phyloP scores from a whole-genome alignment of 2,113 vertebrate genomes.

The Rhabdomys dilectus region DNA sequence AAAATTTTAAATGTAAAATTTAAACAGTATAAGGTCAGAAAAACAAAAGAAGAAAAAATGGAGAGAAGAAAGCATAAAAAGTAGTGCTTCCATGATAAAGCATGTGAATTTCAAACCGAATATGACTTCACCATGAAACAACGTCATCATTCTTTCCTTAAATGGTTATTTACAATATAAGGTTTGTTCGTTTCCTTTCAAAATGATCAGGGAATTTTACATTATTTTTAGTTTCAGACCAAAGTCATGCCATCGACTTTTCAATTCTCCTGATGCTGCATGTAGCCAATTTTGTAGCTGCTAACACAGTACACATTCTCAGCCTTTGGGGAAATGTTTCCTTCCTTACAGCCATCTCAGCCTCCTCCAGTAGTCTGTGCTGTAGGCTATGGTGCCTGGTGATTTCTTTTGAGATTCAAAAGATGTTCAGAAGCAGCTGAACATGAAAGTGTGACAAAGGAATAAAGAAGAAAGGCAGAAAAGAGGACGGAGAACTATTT shows the following conservation, averaged over 20 bases:
- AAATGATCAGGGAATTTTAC: conserved; percentile 21
- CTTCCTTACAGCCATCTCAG: neutral
- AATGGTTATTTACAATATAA: neutral
- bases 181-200: conserved; percentile 53
- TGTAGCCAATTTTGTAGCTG: conserved; percentile 60
- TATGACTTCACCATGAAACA: conserved; percentile 18
- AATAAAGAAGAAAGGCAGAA: conserved; percentile 63
- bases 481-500: conserved; percentile 74
- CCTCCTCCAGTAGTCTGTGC: conserved; percentile 61
- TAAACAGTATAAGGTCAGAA: neutral
- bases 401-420: conserved; percentile 76
- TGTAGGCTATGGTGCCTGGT: conserved; percentile 63
- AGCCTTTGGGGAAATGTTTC: conserved; percentile 56
- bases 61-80: conserved; percentile 19
- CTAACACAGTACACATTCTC: conserved; percentile 34
- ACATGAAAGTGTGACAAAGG: conserved; percentile 78
- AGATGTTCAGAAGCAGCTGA: conserved; percentile 64
- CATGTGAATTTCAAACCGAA: conserved; percentile 30
- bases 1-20: neutral
- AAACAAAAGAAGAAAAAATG: neutral
- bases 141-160: neutral
- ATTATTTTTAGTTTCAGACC: conserved; percentile 65
- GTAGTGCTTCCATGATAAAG: neutral
- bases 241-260: conserved; percentile 50
- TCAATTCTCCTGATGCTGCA: conserved; percentile 26